phyloP scores from a whole-genome alignment of 1,140 invertebrate genomes.

The Cataglyphis hispanica region DNA sequence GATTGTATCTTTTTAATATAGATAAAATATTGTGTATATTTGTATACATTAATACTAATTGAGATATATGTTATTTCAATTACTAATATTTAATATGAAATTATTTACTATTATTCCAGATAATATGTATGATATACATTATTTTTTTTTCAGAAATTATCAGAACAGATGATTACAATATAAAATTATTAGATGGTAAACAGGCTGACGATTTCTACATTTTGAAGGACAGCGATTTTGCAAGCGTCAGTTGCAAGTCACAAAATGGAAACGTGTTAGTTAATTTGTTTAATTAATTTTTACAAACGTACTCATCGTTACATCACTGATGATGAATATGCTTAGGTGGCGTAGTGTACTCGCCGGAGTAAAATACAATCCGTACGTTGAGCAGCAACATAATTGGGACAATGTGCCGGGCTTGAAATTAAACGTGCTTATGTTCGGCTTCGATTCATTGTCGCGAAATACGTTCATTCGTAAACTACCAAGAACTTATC shows the following conservation, averaged over 20 bases:
- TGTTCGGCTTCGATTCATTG: constrained; percentile 97
- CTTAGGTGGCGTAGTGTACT: constrained; percentile 88
- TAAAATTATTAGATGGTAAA: constrained; percentile 85
- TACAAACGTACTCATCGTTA: constrained; percentile 1
- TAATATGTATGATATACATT: not conserved
- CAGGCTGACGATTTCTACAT: constrained; percentile 88
- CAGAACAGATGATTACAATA: constrained; percentile 87
- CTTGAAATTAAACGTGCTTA: constrained; percentile 92
- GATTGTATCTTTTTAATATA: not conserved
- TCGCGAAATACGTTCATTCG: constrained; percentile 95
- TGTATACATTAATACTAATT: not conserved
- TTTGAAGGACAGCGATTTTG: constrained; percentile 89
- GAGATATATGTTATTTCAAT: not conserved
- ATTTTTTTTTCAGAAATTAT: constrained; percentile 87
- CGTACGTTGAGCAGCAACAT: constrained; percentile 81
- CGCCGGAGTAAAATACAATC: constrained; percentile 87
- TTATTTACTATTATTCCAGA: constrained; percentile 22
- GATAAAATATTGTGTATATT: constrained; percentile 27
- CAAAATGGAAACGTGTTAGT: constrained; percentile 86
- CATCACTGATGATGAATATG: constrained; percentile 50
- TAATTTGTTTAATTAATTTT: constrained; percentile 39
- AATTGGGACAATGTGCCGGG: constrained; percentile 87
- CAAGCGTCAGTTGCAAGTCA: constrained; percentile 88
- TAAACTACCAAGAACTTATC: constrained; percentile 93
- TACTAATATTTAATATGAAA: not conserved